Percentiles rank a stretch among this genome's conserved stretches.
Conservation (phyloP, 2,113 vertebrate species). For the Paramormyrops kingsleyae region DNA sequence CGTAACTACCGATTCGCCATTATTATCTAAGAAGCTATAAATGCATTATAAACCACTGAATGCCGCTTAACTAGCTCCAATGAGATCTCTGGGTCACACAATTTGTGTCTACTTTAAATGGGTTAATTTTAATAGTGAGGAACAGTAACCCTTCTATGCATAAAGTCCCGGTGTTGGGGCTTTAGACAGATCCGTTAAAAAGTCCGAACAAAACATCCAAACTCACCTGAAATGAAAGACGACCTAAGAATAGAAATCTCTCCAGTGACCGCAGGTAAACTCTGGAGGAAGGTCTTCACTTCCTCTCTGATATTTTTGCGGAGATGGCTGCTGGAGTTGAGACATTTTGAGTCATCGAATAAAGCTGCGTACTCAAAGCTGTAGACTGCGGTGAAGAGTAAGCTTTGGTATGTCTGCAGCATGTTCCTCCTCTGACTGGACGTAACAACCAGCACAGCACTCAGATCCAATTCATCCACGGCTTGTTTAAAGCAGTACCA, state of each 20-base stretch:
- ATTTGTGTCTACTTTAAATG: background rate
- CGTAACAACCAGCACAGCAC: slow-evolving; percentile 60
- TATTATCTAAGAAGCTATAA: background rate
- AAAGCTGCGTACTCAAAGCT: slow-evolving; percentile 62
- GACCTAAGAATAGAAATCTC: slow-evolving; percentile 67
- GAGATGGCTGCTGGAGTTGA: background rate
- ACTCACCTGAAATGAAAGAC: slow-evolving; percentile 76
- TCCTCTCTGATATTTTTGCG: slow-evolving; percentile 49
- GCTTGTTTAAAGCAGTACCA: slow-evolving; percentile 72
- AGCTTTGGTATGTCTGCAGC: slow-evolving; percentile 60
- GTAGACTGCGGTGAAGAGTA: slow-evolving; percentile 78
- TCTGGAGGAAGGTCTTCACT: slow-evolving; percentile 63
- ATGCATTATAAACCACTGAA: background rate
- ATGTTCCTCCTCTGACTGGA: slow-evolving; percentile 48
- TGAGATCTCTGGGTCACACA: background rate
- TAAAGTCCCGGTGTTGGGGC: background rate
- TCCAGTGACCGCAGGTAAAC: slow-evolving; percentile 67
- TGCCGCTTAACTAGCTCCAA: background rate
- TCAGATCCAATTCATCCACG: slow-evolving; percentile 65
- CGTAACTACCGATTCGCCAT: background rate
- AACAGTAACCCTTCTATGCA: background rate
- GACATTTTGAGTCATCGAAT: slow-evolving; percentile 31
- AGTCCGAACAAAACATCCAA: background rate
- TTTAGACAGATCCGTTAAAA: background rate
- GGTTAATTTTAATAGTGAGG: background rate